Conservation (phyloP, 2,113 vertebrate species). For the Macheiramphus alcinus region DNA sequence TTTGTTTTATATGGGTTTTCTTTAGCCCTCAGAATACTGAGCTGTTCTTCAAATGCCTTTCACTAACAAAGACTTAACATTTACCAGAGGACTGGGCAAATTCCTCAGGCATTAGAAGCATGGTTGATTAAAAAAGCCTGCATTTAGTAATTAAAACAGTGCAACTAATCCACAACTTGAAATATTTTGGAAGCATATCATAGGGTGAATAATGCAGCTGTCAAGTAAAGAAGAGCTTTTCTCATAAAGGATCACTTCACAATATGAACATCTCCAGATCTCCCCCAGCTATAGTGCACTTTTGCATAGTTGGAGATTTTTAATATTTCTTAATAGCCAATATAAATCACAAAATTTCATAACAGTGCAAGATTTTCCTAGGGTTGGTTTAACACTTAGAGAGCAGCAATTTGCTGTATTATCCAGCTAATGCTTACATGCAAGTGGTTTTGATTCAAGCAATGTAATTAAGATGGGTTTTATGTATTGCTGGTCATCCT, state of each 20-base stretch:
- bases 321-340: constrained; percentile 59
- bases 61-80: constrained; percentile 68
- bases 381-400: constrained; percentile 34
- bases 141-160: constrained; percentile 62
- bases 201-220: constrained; percentile 21
- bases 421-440: constrained; percentile 4
- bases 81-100: constrained; percentile 61
- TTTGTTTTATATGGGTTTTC: constrained; percentile 63
- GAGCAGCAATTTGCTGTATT: constrained; percentile 32
- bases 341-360: constrained; percentile 62
- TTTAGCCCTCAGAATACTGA: constrained; percentile 44
- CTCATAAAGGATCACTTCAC: constrained; percentile 37
- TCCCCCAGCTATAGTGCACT: neutral
- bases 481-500: constrained; percentile 8
- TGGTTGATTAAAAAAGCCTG: constrained; percentile 58
- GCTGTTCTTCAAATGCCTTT: constrained; percentile 51
- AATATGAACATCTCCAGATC: neutral
- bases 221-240: constrained; percentile 40
- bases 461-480: constrained; percentile 9
- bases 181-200: constrained; percentile 60
- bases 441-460: constrained; percentile 36
- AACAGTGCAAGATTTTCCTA: constrained; percentile 37
- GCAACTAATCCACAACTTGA: constrained; percentile 48
- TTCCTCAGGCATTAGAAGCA: constrained; percentile 61
- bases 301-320: constrained; percentile 52